A percentile compares a stretch with the other conserved stretches of the same genome.
Evolutionary conservation across 2,113 vertebrate genomes (phyloP).

Genomic region (Proteles cristata): DNA sequence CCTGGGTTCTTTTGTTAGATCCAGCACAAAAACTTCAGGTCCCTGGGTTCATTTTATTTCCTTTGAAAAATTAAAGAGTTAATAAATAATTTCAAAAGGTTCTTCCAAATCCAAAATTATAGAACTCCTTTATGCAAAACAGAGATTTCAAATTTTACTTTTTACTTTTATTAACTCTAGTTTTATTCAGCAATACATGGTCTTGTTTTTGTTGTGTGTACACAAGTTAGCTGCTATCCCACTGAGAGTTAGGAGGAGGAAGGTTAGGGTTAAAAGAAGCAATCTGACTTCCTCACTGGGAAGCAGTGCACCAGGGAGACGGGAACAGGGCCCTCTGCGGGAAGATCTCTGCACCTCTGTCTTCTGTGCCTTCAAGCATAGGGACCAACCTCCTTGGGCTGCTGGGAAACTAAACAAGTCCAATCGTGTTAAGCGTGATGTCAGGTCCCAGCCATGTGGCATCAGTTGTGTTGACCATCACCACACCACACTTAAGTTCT

Average conservation of each 20-base stretch:
- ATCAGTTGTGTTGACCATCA: background rate
- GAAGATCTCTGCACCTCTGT: background rate
- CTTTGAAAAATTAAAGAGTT: conserved; percentile 36
- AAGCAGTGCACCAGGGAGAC: background rate
- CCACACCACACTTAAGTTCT: background rate
- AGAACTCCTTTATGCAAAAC: background rate
- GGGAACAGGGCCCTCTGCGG: too few species aligned
- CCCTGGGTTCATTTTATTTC: background rate
- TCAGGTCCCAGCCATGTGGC: background rate
- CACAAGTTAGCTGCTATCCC: background rate
- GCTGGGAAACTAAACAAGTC: background rate
- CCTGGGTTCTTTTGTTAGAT: background rate
- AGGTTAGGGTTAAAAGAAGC: background rate
- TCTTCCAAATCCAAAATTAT: conserved; percentile 23
- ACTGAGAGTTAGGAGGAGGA: background rate
- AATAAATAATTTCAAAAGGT: background rate
- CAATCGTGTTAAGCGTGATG: fast-evolving
- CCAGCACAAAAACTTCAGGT: background rate
- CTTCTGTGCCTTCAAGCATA: background rate
- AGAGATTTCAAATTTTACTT: background rate
- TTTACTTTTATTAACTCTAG: background rate
- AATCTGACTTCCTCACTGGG: background rate
- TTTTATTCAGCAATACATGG: background rate
- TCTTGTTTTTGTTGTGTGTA: background rate
- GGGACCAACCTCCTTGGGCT: fast-evolving